Conservation (phyloP, 2,797 vertebrate genomes). For the Sebastes taczanowskii region DNA sequence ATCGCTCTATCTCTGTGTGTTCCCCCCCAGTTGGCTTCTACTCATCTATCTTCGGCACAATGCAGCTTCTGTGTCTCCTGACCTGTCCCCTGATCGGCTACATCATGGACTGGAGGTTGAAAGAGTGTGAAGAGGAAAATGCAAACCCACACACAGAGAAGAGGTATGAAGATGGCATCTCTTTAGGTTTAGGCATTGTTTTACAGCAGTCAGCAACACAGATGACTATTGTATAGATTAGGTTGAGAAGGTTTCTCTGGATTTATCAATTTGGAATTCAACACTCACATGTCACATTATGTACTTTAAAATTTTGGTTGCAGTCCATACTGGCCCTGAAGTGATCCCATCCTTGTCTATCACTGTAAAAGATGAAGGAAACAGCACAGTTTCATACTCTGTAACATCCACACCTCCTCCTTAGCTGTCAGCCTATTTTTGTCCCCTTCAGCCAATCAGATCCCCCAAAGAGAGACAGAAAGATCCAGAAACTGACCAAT, state of each 20-base stretch:
- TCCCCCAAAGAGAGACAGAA: slow-evolving; percentile 74
- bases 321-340: no score
- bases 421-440: slow-evolving; percentile 1
- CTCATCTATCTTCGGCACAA: slow-evolving; percentile 86
- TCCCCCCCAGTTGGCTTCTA: slow-evolving; percentile 83
- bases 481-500: slow-evolving; percentile 90
- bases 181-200: not conserved
- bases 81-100: slow-evolving; percentile 91
- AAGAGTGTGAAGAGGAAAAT: slow-evolving; percentile 77
- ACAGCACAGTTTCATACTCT: not conserved
- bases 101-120: slow-evolving; percentile 92
- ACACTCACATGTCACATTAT: not conserved
- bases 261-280: not conserved
- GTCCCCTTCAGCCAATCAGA: slow-evolving; percentile 49
- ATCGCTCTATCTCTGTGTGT: not conserved
- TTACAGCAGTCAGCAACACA: not conserved
- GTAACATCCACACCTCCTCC: not conserved
- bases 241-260: not conserved
- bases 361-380: not conserved
- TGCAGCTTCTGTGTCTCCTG: slow-evolving; percentile 89
- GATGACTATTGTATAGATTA: not conserved
- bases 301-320: not conserved
- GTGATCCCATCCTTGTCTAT: not conserved
- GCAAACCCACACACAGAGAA: slow-evolving; percentile 27
- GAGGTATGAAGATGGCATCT: slow-evolving; percentile 51